A percentile compares a stretch with the other conserved stretches of the same genome.
Conservation (phyloP, 2,797 vertebrate species). For the Epinephelus awoara region DNA sequence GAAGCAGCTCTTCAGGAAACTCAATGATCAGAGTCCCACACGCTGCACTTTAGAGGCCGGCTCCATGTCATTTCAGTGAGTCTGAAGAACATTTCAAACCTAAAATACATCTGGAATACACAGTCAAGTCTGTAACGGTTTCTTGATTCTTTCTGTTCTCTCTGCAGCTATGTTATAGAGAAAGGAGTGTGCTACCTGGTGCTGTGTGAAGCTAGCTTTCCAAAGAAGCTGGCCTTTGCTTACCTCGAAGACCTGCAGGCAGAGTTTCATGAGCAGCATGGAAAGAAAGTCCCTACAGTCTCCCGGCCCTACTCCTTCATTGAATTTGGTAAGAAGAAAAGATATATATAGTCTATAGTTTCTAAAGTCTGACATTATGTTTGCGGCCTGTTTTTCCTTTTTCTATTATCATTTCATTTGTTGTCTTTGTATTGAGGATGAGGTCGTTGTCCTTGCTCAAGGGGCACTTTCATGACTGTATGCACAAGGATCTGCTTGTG, state of each 20-base stretch:
- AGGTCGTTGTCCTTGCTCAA: no score
- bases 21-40: slow-evolving; percentile 97
- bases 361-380: no score
- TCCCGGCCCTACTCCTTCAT: slow-evolving; percentile 99
- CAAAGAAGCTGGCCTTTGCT: slow-evolving; percentile 97
- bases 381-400: no score
- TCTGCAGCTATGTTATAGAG: slow-evolving; percentile 94
- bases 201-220: slow-evolving; percentile 95
- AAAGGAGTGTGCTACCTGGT: slow-evolving; percentile 97
- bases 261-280: slow-evolving; percentile 98
- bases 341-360: no score
- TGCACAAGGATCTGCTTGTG: no score
- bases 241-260: slow-evolving; percentile 97
- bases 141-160: neutral
- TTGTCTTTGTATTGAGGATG: no score
- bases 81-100: slow-evolving; percentile 44
- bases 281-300: slow-evolving; percentile 95
- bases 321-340: slow-evolving; percentile 92
- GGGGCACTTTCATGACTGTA: no score
- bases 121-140: neutral
- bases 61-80: slow-evolving; percentile 97
- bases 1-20: slow-evolving; percentile 96
- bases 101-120: neutral
- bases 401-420: no score
- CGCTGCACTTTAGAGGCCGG: slow-evolving; percentile 98